Evolutionary conservation across 2,113 vertebrate species (phyloP).

Genomic region (Suricata suricatta): DNA sequence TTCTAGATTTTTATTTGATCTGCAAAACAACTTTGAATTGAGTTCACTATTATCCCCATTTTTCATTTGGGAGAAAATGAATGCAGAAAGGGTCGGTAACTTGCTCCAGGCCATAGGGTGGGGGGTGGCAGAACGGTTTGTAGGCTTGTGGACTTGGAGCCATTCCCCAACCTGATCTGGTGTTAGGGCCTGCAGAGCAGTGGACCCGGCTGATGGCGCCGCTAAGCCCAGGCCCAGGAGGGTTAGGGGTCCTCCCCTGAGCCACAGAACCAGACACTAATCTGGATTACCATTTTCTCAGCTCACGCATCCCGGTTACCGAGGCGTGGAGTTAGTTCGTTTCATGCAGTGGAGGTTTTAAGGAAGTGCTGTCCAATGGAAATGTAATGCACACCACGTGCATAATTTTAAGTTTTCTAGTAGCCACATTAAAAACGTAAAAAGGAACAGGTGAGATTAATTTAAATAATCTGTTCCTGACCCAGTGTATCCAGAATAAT

Average conservation of each 20-base stretch:
- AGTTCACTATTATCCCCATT: background rate
- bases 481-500: slow-evolving; percentile 10
- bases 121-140: background rate
- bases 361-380: background rate
- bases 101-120: background rate
- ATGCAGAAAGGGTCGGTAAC: background rate
- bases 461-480: slow-evolving; percentile 7
- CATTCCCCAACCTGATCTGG: background rate
- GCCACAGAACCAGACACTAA: background rate
- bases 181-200: background rate
- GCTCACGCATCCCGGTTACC: background rate
- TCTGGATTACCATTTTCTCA: background rate
- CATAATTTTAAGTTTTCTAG: background rate
- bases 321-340: background rate
- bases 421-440: background rate
- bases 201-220: background rate
- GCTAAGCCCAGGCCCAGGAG: background rate
- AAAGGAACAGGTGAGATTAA: slow-evolving; percentile 17
- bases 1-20: background rate
- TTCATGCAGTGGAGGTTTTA: background rate
- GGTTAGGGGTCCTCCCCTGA: background rate
- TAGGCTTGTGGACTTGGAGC: background rate
- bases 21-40: background rate
- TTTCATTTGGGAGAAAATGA: background rate
- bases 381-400: background rate